Percentiles rank a stretch among this genome's conserved stretches.
These are phyloP conservation scores for Capromys pilorides DNA, from an alignment of 2,797 vertebrate species.

Conservation along the genomic window DNA sequence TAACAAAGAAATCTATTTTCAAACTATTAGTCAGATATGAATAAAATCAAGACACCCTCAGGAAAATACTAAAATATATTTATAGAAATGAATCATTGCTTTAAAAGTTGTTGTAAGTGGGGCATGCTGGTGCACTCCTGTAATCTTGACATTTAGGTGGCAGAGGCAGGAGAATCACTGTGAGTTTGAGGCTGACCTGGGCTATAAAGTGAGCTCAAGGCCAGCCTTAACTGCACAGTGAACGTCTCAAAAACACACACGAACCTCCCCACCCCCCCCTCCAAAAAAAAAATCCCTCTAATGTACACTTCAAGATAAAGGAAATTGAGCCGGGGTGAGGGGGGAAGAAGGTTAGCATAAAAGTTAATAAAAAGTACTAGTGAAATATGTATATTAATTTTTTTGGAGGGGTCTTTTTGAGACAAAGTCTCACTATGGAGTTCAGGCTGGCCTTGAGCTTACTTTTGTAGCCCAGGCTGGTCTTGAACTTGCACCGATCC, in stretches of 20 bases:
- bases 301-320: not conserved
- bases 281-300: not conserved
- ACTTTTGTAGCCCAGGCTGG: too few relatives aligned
- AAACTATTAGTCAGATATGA: not conserved
- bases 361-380: not conserved
- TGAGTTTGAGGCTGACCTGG: too few relatives aligned
- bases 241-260: not conserved
- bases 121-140: not conserved
- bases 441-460: too few relatives aligned
- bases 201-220: not conserved
- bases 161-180: not conserved
- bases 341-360: not conserved
- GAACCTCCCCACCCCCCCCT: too few relatives aligned
- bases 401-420: too few relatives aligned
- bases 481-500: too few relatives aligned
- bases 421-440: too few relatives aligned
- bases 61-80: constrained; percentile 27
- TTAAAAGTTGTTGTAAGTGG: not conserved
- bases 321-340: not conserved
- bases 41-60: not conserved
- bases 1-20: not conserved
- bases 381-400: not conserved
- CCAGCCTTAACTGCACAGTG: not conserved
- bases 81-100: not conserved
- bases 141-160: not conserved